Base-by-base conservation (phyloP, 92 coral and sea anemone genomes). In the Zoanthus solanderi region DNA sequence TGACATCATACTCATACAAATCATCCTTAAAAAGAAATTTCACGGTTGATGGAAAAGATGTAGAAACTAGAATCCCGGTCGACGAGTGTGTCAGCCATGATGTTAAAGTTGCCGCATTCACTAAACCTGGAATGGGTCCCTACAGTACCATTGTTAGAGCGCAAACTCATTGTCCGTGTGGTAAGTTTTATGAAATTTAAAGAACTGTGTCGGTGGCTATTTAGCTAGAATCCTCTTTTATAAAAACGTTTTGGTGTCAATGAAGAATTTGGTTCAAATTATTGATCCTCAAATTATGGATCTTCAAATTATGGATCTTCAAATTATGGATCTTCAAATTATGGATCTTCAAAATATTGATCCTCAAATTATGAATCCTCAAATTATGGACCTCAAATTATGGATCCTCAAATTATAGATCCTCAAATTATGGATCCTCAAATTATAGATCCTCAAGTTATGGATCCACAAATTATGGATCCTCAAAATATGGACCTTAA, bases 31-130 rank as follows among this genome's bases (percentile, higher is more conserved):
- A 12, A 28, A 76, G 14, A 11, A 76, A 28, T 58, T 52, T 76
- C 65, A 76, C 81, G 50, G 66, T 52, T 18, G 2, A 15, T 48
- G 66, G 63, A 76, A 29, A 76, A 17, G 45, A 29, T 28, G 5
- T 29, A 18, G 18, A 76, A 52, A 53, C 65, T 0, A 15, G 11
- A 17, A 76, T 76, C 11, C 11, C 81, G 18, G 66, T 76, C 7
- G 81, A 76, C n/a, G 81, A 76, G 81, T 76, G 81, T 23, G 13
- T 76, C 18, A 76, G 50, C 44, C 81, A 76, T 8, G 23, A 31
- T 6, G 81, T 56, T 50, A 76, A 28, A 15, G 63, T 76, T 23
- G 81, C 81, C 50, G 81, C 66, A 1, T 18, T 50, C 61, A 76
- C 81, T 0, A 52, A 0, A 53, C 65, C 81, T 0, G 81, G 81